Conservation (phyloP, 2,113 vertebrate genomes). For the Hemibagrus wyckioides region DNA sequence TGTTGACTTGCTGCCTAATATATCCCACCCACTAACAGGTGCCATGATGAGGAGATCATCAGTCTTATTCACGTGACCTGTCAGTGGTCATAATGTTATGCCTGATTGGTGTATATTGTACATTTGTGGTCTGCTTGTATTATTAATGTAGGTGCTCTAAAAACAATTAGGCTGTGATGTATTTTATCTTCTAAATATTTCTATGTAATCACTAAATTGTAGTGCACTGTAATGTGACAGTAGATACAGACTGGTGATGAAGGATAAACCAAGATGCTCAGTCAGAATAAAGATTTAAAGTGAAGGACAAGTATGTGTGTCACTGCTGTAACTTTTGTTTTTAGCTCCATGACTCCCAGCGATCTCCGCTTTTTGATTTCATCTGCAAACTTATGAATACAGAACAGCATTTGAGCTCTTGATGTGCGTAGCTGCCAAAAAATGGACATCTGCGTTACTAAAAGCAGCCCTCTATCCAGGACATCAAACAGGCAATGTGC, state of each 20-base stretch:
- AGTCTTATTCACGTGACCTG: no score
- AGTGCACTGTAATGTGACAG: no score
- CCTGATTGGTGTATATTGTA: no score
- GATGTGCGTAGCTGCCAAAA: not conserved
- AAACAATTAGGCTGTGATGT: not conserved
- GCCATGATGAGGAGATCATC: no score
- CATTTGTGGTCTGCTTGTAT: not conserved
- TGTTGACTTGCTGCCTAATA: no score
- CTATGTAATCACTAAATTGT: no score
- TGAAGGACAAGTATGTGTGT: not conserved
- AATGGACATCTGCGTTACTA: conserved; percentile 22
- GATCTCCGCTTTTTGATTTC: not conserved
- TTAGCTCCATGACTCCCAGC: not conserved
- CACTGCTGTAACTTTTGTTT: not conserved
- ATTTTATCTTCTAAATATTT: no score
- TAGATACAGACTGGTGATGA: no score
- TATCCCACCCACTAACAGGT: no score
- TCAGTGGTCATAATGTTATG: no score
- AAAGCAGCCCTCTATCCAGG: not conserved
- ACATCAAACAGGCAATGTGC: not conserved
- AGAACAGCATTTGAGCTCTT: not conserved
- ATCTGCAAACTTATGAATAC: not conserved
- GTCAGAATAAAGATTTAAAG: not conserved
- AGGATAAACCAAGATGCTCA: not conserved
- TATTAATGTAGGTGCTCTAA: not conserved